Percentiles rank a stretch among this genome's conserved stretches.
These are phyloP conservation scores for Palythoa grandiflora DNA, from an alignment of 92 coral and sea anemone genomes.

Conservation along the genomic window DNA sequence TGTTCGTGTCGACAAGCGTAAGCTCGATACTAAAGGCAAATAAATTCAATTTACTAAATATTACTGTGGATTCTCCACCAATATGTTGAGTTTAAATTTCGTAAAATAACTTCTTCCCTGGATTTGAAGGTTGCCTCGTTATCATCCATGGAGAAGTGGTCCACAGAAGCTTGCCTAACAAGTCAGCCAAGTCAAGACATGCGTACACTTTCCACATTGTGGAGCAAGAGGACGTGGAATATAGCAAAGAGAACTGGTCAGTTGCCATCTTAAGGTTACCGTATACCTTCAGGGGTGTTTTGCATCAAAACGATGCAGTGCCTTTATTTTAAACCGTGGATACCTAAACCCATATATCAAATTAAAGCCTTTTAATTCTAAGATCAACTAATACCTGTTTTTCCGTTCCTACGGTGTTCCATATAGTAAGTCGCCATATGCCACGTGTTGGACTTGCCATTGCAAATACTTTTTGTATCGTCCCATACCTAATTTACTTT, in stretches of 20 bases:
- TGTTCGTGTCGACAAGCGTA: neutral
- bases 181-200: conserved; percentile 89
- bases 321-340: no score
- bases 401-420: no score
- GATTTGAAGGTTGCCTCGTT: conserved; percentile 78
- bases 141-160: conserved; percentile 94
- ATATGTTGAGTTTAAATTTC: neutral
- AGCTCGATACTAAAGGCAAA: neutral
- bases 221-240: conserved; percentile 90
- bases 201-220: conserved; percentile 93
- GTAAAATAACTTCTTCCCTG: neutral
- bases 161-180: conserved; percentile 89
- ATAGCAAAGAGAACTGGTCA: conserved; percentile 96
- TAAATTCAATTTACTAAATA: no score
- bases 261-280: neutral
- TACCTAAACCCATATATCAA: no score
- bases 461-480: no score
- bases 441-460: no score
- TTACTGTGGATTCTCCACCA: neutral
- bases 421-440: no score
- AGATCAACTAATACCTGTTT: no score
- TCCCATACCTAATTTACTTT: no score
- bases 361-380: no score
- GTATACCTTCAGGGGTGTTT: no score
- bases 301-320: no score